A percentile compares a stretch with the other conserved stretches of the same genome.
phyloP scores from a whole-genome alignment of 2,888 invertebrate genomes.

The Gastrophysa polygoni region DNA sequence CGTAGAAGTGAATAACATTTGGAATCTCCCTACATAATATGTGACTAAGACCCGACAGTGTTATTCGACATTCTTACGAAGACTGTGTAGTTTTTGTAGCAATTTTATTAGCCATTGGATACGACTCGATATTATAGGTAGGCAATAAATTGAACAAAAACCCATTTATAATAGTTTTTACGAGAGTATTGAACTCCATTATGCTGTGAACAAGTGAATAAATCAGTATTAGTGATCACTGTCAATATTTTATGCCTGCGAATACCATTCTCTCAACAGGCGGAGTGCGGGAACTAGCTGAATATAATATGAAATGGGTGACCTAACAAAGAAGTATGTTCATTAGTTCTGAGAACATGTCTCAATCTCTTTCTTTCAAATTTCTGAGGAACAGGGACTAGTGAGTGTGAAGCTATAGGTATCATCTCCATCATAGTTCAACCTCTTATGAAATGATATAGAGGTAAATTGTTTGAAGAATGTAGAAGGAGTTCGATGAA shows the following conservation, averaged over 20 bases:
- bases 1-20: too few species aligned
- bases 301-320: not conserved
- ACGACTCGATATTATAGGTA: conserved; percentile 16
- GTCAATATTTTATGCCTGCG: not conserved
- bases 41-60: conserved; percentile 15
- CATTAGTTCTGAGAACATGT: too few species aligned
- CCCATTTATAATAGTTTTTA: conserved; percentile 26
- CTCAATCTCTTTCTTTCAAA: too few species aligned
- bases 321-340: not conserved
- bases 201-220: conserved; percentile 2
- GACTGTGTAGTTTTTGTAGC: conserved; percentile 19
- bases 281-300: not conserved
- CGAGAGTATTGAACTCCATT: conserved; percentile 22
- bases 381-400: too few species aligned
- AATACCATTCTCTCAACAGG: not conserved
- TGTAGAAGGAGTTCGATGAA: too few species aligned
- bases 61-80: conserved; percentile 21
- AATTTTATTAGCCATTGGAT: conserved; percentile 27
- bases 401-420: too few species aligned
- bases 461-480: too few species aligned
- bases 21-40: not conserved
- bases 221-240: not conserved
- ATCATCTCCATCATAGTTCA: too few species aligned
- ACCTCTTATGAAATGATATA: too few species aligned
- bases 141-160: conserved; percentile 23